Evolutionary conservation across 1,140 invertebrate genomes (phyloP).

Genomic region (Zaprionus nigranus): DNA sequence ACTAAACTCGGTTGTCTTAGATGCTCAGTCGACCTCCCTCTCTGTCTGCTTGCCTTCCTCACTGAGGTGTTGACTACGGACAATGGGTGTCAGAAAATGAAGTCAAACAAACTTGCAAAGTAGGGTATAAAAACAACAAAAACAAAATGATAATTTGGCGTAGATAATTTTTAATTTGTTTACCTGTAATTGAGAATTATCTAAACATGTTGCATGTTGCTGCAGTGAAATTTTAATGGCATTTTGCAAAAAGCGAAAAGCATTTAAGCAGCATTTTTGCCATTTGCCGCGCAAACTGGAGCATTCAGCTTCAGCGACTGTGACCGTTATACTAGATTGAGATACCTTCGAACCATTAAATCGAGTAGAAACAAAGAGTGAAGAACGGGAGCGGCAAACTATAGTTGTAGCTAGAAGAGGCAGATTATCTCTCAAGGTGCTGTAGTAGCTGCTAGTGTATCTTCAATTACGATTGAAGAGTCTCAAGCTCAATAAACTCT

Average conservation of each 20-base stretch:
- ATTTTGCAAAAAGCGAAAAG: conserved; percentile 64
- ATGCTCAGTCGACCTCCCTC: conserved; percentile 3
- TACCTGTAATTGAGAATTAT: conserved; percentile 58
- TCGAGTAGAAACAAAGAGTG: not conserved
- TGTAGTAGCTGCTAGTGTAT: not conserved
- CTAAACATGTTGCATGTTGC: conserved; percentile 55
- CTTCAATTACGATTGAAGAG: no score
- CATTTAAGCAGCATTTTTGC: conserved; percentile 34
- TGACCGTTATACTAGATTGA: conserved; percentile 39
- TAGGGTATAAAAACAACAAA: conserved; percentile 20
- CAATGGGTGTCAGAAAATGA: conserved; percentile 60
- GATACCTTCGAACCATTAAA: not conserved
- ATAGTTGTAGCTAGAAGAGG: not conserved
- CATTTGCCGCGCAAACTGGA: conserved; percentile 43
- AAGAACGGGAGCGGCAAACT: not conserved
- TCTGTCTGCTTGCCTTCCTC: not conserved
- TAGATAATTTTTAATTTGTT: conserved; percentile 65
- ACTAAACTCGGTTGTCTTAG: conserved; percentile 9
- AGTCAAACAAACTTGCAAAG: conserved; percentile 22
- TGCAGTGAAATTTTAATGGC: conserved; percentile 39
- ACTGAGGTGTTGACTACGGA: conserved; percentile 32
- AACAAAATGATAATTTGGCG: conserved; percentile 56
- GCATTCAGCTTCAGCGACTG: conserved; percentile 53
- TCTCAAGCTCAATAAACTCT: no score
- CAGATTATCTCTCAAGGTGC: not conserved